Base-by-base conservation (phyloP, 2,113 vertebrate species). In the Spea bombifrons region DNA sequence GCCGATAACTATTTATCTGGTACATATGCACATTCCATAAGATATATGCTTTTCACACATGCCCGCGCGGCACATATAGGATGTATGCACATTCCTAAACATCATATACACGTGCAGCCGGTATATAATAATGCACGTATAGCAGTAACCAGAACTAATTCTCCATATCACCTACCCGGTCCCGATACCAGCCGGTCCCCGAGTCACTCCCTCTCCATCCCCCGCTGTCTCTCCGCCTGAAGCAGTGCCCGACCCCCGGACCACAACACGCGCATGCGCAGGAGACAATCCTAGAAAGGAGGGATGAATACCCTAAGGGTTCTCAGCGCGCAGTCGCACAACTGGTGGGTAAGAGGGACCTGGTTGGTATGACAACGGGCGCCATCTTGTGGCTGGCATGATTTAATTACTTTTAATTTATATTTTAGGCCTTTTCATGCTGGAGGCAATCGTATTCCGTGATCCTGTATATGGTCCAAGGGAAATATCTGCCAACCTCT, bases 131-230 rank as follows among this genome's bases (percentile, higher is more conserved):
- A 70, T 3, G 5, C 47, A 16, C 47, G 13, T 16, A n/a, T 3
- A 69, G 4, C 47, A 4, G 2, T 47, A 46, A 12, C 12, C 6
- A 68, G 12, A 30, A 1, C 9, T 9, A 66, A 9, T 44, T 66
- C 16, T 10, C 64, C 67, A 71, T 16, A 16, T 10, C 8, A 7
- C 78, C 74, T 68, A 73, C 78, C 76, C 71, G 49, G 71, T 53
- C 65, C 71, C 47, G 47, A 47, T 59, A 53, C 45, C 66, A 69
- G 66, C 66, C 71, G 71, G 71, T 61, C 64, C 71, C 77, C 64
- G 78, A 64, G 78, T 80, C 71, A 80, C 78, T 74, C 78, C 78
- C 78, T 80, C 78, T 80, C 78, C 78, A 80, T 80, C 78, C 64
- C 71, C 53, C 47, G 71, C 71, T 59, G 50, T 50, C 71, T 80